Evolutionary conservation across 2,797 vertebrate genomes (phyloP).

Genomic region (Salarias fasciatus): DNA sequence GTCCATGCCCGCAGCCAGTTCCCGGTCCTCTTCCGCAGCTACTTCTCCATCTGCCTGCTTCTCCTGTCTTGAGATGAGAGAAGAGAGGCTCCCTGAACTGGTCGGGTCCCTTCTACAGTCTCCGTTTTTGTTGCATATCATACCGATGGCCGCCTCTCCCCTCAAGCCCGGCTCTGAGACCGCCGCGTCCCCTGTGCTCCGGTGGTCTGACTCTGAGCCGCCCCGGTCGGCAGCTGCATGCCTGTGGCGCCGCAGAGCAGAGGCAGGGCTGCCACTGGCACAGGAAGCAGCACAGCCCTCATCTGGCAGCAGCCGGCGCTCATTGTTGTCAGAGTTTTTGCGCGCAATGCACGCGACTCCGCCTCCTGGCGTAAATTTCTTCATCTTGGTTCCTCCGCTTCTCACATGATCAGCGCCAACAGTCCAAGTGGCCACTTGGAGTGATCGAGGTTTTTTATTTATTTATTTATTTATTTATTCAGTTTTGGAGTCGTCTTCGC

Average conservation of each 20-base stretch:
- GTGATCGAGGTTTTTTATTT: conserved; percentile 65
- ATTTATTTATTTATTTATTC: too few species aligned
- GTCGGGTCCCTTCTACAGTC: conserved; percentile 84
- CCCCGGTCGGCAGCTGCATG: conserved; percentile 59
- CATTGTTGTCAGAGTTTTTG: conserved; percentile 78
- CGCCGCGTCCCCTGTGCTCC: conserved; percentile 43
- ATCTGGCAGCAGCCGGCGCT: conserved; percentile 68
- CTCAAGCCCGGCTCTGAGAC: conserved; percentile 39
- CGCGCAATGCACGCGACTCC: conserved; percentile 76
- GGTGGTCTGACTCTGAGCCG: conserved; percentile 43
- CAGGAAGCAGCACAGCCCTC: conserved; percentile 67
- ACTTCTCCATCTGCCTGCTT: conserved; percentile 75
- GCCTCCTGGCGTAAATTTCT: conserved; percentile 76
- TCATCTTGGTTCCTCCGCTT: conserved; percentile 74
- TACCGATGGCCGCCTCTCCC: conserved; percentile 66
- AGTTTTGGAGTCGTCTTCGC: conserved; percentile 79
- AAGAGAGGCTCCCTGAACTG: conserved; percentile 81
- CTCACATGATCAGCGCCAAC: conserved; percentile 59
- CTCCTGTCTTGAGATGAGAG: conserved; percentile 79
- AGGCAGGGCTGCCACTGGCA: conserved; percentile 54
- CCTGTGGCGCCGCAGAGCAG: conserved; percentile 62
- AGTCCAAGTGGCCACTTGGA: conserved; percentile 34
- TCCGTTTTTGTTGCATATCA: conserved; percentile 88
- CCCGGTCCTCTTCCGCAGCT: conserved; percentile 55
- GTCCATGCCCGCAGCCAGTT: conserved; percentile 72